Percentiles rank a stretch among this genome's conserved stretches.
These are phyloP conservation scores for Isaurus tuberculatus DNA, from an alignment of 92 coral and sea anemone genomes.

Conservation along the genomic window DNA sequence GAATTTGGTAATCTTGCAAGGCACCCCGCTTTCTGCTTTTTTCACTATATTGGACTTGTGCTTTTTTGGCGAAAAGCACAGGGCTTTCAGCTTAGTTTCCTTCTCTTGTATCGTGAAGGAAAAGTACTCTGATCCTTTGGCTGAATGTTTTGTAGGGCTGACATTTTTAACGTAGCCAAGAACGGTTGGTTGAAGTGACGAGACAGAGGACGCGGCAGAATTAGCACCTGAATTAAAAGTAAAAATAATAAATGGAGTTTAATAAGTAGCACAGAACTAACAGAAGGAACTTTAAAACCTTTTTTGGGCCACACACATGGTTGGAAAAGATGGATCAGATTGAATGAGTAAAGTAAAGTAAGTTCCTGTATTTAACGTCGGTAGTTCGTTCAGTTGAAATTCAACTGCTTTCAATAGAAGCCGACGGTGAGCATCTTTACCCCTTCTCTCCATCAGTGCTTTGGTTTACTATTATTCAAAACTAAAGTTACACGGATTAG, in stretches of 20 bases:
- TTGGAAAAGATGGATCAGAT: slow-evolving; percentile 3
- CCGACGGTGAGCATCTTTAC: slow-evolving; percentile 1
- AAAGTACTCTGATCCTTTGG: slow-evolving; percentile 54
- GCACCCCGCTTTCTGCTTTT: slow-evolving; percentile 49
- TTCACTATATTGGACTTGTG: slow-evolving; percentile 33
- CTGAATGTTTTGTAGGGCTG: slow-evolving; percentile 45
- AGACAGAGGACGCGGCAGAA: slow-evolving; percentile 19
- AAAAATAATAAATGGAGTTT: not conserved
- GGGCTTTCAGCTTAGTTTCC: slow-evolving; percentile 30
- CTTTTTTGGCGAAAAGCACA: slow-evolving; percentile 55
- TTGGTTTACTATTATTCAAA: not conserved
- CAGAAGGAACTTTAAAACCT: not conserved
- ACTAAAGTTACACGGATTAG: not conserved
- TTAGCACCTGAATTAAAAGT: not conserved
- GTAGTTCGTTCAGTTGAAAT: slow-evolving; percentile 9
- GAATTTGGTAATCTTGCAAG: slow-evolving; percentile 50
- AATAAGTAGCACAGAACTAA: slow-evolving; percentile 5
- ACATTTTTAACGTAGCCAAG: slow-evolving; percentile 65
- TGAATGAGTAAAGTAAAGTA: slow-evolving; percentile 4
- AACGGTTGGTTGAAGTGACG: slow-evolving; percentile 55
- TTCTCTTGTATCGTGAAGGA: slow-evolving; percentile 49
- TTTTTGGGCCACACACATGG: not conserved
- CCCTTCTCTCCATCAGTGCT: slow-evolving; percentile 4
- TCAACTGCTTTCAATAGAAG: slow-evolving; percentile 9
- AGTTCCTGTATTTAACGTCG: not conserved